These are phyloP conservation scores for Helicoverpa armigera DNA, from an alignment of 1,140 invertebrate species.

Conservation along the genomic window DNA sequence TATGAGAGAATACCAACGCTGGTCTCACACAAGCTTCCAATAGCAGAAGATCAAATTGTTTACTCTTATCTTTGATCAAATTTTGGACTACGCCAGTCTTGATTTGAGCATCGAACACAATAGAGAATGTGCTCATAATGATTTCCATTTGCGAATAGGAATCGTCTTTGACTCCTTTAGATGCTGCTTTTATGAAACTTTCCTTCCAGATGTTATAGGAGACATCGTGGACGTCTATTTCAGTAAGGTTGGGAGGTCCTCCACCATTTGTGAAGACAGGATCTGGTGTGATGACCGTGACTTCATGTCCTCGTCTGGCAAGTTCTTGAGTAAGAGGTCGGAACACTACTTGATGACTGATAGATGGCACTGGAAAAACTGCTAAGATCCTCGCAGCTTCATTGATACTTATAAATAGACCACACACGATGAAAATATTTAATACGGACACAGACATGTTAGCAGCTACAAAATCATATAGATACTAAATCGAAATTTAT, in stretches of 20 bases:
- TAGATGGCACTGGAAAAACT: slow-evolving; percentile 80
- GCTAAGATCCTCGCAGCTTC: slow-evolving; percentile 73
- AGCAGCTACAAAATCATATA: too few species aligned
- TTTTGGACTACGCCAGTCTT: slow-evolving; percentile 59
- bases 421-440: too few species aligned
- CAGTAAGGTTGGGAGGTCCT: slow-evolving; percentile 60
- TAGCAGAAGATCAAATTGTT: slow-evolving; percentile 74
- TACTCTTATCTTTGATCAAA: slow-evolving; percentile 62
- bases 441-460: too few species aligned
- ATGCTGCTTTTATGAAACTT: slow-evolving; percentile 36
- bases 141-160: slow-evolving; percentile 17
- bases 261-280: slow-evolving; percentile 56
- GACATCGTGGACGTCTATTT: slow-evolving; percentile 66
- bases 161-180: slow-evolving; percentile 43
- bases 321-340: slow-evolving; percentile 67
- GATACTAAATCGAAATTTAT: too few species aligned
- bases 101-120: slow-evolving; percentile 60
- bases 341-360: slow-evolving; percentile 83
- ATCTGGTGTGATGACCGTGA: slow-evolving; percentile 73
- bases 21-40: slow-evolving; percentile 62
- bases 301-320: slow-evolving; percentile 58
- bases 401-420: not conserved
- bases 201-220: slow-evolving; percentile 59
- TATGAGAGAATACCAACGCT: slow-evolving; percentile 68
- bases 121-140: slow-evolving; percentile 44